Evolutionary conservation across 2,797 vertebrate genomes (phyloP), one percentile per base, ranked within the genome.

Genomic region (Hydrocynus forskahlii): DNA sequence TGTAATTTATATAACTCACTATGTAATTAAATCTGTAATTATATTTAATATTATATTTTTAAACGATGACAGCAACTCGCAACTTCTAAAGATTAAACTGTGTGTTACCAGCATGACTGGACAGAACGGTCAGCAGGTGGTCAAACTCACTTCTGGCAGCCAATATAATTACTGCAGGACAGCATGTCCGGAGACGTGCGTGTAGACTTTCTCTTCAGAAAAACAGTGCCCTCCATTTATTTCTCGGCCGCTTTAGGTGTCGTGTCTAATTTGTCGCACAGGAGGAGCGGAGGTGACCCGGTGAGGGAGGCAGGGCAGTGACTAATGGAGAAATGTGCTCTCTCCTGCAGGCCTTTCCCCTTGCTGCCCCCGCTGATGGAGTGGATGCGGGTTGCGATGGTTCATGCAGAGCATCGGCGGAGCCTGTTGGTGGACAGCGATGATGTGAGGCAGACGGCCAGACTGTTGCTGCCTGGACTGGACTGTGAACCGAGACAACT

Each of bases 401-500:
- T 97, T 1, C 97, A 97, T 0, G 95, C 97, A 0, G 96, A 99
- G 81, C 97, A 99, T 89, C 96, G 97, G n/a, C 94, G 95, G 82
- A 97, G 97, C 89, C 89, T 95, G n/a, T 94, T 96, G 0, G 97
- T 98, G 91, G 97, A 97, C 93, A 96, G 96, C 0, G 96, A 97
- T 0, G 97, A 99, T 57, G 94, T 98, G 89, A 91, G 97, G 85
- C 97, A 99, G 90, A 92, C 95, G 0, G 96, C 97, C 75, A 89
- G 97, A 40, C 92, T 94, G 81, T 95, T 99, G 54, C 93, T 98
- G 0, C 96, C 97, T 0, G 97, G 96, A 13, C 89, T 97, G 90
- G 97, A 99, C 93, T 99, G 97, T 1, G 97, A 98, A 87, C 96
- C 97, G 38, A 88, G 97, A 69, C 97, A 97, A 89, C 94, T 98